phyloP scores from a whole-genome alignment of 2,113 vertebrate species.

The Fregetta grallaria region DNA sequence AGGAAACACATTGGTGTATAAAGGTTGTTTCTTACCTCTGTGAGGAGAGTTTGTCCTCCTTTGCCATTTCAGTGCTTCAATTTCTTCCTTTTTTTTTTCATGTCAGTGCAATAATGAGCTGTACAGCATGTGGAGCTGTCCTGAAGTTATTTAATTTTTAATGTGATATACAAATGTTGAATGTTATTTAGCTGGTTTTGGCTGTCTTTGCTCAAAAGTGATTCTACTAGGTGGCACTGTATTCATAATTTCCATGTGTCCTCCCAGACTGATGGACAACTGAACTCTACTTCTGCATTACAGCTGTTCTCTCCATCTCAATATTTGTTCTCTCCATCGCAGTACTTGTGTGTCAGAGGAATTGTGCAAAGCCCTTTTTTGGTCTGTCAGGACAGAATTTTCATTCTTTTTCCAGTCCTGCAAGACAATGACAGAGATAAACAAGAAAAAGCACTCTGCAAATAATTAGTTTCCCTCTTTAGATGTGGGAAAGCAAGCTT shows the following conservation, averaged over 20 bases:
- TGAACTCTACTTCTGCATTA: neutral
- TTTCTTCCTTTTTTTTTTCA: neutral
- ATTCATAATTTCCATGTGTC: neutral
- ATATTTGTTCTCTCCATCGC: neutral
- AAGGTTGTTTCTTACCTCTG: neutral
- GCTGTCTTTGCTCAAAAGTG: neutral
- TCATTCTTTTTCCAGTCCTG: neutral
- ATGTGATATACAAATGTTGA: neutral
- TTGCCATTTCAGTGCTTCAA: neutral
- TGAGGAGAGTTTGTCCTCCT: neutral
- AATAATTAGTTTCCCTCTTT: neutral
- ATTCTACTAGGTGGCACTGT: neutral
- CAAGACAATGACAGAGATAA: neutral
- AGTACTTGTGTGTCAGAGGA: neutral
- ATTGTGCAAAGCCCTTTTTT: neutral
- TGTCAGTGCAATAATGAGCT: neutral
- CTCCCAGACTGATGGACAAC: neutral
- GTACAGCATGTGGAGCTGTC: neutral
- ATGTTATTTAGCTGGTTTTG: neutral
- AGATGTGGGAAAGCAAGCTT: neutral
- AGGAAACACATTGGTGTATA: neutral
- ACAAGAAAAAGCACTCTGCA: neutral
- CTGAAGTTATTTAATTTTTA: neutral
- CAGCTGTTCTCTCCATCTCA: neutral
- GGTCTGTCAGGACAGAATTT: neutral